Percentiles rank a stretch among this genome's conserved stretches.
phyloP scores from a whole-genome alignment of 2,888 invertebrate species.

The Ceramica pisi region DNA sequence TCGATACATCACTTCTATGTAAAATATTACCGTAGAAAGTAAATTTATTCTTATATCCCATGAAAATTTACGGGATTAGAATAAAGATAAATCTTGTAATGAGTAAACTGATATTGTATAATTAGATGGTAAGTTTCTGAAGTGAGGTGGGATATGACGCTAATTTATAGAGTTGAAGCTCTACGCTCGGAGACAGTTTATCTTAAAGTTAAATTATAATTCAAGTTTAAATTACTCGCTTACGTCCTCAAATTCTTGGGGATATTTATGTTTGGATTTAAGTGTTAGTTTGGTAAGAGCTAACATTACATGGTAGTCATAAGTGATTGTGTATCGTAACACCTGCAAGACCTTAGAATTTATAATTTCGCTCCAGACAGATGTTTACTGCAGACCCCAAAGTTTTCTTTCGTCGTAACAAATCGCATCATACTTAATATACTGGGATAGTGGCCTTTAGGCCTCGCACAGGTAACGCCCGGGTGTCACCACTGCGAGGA shows the following conservation, averaged over 20 bases:
- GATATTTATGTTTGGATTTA: conserved; percentile 46
- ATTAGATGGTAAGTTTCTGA: conserved; percentile 62
- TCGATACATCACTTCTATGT: conserved; percentile 53
- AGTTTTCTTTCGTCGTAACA: background rate
- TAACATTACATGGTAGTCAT: background rate
- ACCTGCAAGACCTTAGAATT: background rate
- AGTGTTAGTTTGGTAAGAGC: conserved; percentile 20
- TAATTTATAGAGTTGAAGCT: conserved; percentile 59
- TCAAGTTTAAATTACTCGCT: conserved; percentile 55
- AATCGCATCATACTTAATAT: background rate
- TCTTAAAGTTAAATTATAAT: conserved; percentile 60
- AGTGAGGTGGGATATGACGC: conserved; percentile 46
- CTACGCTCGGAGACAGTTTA: conserved; percentile 54
- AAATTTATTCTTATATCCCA: conserved; percentile 59
- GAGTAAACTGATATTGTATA: conserved; percentile 67
- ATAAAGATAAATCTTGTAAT: conserved; percentile 63
- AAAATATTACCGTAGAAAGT: conserved; percentile 50
- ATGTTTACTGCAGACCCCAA: background rate
- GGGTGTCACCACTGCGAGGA: too few species aligned
- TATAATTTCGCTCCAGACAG: background rate
- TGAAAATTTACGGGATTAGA: conserved; percentile 56
- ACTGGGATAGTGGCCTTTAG: too few species aligned
- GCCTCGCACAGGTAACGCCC: too few species aligned
- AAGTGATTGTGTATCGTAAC: background rate
- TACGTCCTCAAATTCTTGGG: conserved; percentile 30